Base-by-base conservation (phyloP, 2,888 invertebrate genomes). In the Orchesellides sinensis region DNA sequence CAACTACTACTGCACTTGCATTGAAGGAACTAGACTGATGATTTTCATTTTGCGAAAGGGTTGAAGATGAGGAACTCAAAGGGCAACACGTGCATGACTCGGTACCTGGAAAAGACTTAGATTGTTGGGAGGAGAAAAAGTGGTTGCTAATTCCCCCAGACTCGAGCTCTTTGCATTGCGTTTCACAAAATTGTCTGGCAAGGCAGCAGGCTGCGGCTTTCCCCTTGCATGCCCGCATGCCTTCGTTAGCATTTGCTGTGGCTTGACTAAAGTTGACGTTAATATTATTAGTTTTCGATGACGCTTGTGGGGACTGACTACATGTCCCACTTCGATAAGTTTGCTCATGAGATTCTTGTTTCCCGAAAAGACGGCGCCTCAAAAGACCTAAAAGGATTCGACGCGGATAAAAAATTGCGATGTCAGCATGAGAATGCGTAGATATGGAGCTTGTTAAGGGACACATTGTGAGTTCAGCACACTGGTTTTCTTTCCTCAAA, bases 301-400 rank as follows among this genome's bases (percentile, higher is more conserved):
- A 40, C 2, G 40, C 10, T 49, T 68, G 17, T 25, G 19, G 40
- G 17, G 10, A 52, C 10, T 19, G 54, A 54, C 70, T 54, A 35
- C 19, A 45, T n/a, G 21, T 63, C 40, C 54, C n/a, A 35, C 0
- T 54, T 47, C n/a, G 27, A 17, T 17, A 27, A 8, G 47, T 12
- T 14, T 32, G 8, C 12, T 29, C 59, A 14, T 32, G 32, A 45
- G 54, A 54, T 68, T 82, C 82, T 25, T 54, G 35, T 25, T 74
- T 74, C n/a, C 61, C 82, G 45, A 29, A 4, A n/a, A 70, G 40
- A 8, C 75, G 69, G 10, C 49, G 61, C 52, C 82, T 65, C 74
- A 85, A 84, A 54, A 85, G 56, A 29, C 86, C 81, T n/a, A 86
- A 77, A 10, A 85, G 66, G 49, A 87, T 85, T 40, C 86, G 69